Evolutionary conservation across 2,113 vertebrate species (phyloP).

Genomic region (Oophaga pumilio): DNA sequence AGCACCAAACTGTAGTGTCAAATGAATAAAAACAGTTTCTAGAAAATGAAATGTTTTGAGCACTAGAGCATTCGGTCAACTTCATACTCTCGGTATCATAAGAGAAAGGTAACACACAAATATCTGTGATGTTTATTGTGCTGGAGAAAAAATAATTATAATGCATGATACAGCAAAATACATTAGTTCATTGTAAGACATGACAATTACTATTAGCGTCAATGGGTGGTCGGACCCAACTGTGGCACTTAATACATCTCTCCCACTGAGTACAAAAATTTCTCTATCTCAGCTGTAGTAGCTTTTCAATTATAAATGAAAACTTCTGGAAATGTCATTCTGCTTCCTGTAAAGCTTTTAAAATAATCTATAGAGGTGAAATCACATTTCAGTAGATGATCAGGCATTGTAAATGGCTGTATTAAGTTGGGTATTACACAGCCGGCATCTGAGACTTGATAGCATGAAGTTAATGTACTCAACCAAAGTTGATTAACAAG

Average conservation of each 20-base stretch:
- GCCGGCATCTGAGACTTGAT: neutral
- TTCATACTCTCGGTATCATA: neutral
- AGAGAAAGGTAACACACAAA: neutral
- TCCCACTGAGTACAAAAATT: conserved; percentile 25
- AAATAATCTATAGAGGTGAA: conserved; percentile 42
- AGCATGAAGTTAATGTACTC: conserved; percentile 16
- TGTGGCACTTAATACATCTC: conserved; percentile 31
- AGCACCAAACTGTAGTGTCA: too few relatives aligned
- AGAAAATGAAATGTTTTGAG: neutral
- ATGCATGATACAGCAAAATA: neutral
- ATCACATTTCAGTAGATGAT: conserved; percentile 40
- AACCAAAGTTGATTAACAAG: neutral
- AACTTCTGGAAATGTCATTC: conserved; percentile 47
- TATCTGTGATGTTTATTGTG: neutral
- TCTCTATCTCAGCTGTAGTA: conserved; percentile 10
- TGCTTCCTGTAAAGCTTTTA: conserved; percentile 47
- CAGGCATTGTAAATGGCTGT: conserved; percentile 23
- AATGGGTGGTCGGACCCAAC: neutral
- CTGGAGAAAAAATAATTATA: neutral
- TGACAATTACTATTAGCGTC: neutral
- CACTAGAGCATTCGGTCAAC: neutral
- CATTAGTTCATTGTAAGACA: conserved; percentile 1
- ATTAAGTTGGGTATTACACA: conserved; percentile 21
- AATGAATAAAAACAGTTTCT: too few relatives aligned
- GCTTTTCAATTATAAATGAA: conserved; percentile 44